phyloP scores from a whole-genome alignment of 1,140 invertebrate genomes.

The Globodera ellingtonae region DNA sequence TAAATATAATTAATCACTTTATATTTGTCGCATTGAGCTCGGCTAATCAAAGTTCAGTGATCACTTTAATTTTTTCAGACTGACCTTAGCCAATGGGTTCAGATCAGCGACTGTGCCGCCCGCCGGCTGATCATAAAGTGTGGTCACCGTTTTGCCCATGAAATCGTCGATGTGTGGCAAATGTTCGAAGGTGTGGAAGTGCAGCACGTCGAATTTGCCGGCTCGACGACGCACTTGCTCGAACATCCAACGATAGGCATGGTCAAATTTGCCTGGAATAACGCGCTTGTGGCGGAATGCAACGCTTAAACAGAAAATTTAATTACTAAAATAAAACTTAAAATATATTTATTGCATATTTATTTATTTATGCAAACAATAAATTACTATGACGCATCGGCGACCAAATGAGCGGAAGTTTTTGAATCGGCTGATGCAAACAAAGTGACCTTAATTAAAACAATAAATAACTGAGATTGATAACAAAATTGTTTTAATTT shows the following conservation, averaged over 20 bases:
- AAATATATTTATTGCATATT: too few relatives aligned
- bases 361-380: not conserved
- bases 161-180: conserved; percentile 11
- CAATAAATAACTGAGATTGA: not conserved
- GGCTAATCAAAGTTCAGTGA: not conserved
- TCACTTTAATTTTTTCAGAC: not conserved
- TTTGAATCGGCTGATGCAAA: conserved; percentile 18
- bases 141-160: not conserved
- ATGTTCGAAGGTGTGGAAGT: conserved; percentile 16
- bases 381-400: not conserved
- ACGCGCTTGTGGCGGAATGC: not conserved
- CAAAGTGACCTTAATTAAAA: not conserved
- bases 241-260: conserved; percentile 1
- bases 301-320: not conserved
- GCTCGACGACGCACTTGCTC: not conserved
- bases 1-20: too few relatives aligned
- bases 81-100: not conserved
- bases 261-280: not conserved
- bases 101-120: not conserved
- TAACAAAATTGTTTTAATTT: too few relatives aligned
- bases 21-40: too few relatives aligned
- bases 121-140: not conserved
- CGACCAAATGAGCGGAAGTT: conserved; percentile 6
- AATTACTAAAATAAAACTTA: too few relatives aligned
- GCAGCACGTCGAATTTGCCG: conserved; percentile 8